phyloP scores from a whole-genome alignment of 2,888 invertebrate species.

The Trichopoda pennipes region DNA sequence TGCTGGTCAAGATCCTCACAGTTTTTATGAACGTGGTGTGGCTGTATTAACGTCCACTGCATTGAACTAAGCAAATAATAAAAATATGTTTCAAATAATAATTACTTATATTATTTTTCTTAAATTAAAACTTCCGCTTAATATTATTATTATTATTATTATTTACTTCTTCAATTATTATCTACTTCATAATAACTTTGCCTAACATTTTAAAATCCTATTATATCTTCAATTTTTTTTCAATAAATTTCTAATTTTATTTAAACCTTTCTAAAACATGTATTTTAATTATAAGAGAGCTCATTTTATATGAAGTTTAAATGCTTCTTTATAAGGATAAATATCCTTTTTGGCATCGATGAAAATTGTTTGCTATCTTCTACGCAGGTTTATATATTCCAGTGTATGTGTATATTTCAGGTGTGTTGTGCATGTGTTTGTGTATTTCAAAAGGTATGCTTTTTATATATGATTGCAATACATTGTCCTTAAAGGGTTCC shows the following conservation, averaged over 20 bases:
- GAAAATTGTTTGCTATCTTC: background rate
- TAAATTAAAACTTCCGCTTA: background rate
- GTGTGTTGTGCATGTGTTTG: slow-evolving; percentile 18
- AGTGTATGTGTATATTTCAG: slow-evolving; percentile 2
- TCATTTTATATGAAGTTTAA: background rate
- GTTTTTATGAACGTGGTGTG: slow-evolving; percentile 99
- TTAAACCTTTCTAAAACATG: slow-evolving; percentile 10
- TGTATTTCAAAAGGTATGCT: slow-evolving; percentile 33
- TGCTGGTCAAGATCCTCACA: slow-evolving; percentile 94
- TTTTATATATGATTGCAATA: slow-evolving; percentile 46
- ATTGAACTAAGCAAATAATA: slow-evolving; percentile 84
- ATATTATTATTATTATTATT: background rate
- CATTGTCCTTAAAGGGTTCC: slow-evolving; percentile 73
- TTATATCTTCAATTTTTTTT: background rate
- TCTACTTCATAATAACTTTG: background rate
- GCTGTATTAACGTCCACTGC: slow-evolving; percentile 96
- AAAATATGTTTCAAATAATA: background rate
- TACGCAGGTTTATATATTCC: slow-evolving; percentile 26
- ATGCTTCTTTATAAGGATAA: background rate
- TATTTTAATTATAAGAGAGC: background rate
- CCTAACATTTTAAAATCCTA: slow-evolving; percentile 6
- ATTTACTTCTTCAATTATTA: background rate
- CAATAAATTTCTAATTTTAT: slow-evolving; percentile 45
- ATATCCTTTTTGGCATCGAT: background rate
- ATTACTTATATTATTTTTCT: too few relatives aligned